phyloP scores from a whole-genome alignment of 1,140 invertebrate species.

The Drosophila oshimai region DNA sequence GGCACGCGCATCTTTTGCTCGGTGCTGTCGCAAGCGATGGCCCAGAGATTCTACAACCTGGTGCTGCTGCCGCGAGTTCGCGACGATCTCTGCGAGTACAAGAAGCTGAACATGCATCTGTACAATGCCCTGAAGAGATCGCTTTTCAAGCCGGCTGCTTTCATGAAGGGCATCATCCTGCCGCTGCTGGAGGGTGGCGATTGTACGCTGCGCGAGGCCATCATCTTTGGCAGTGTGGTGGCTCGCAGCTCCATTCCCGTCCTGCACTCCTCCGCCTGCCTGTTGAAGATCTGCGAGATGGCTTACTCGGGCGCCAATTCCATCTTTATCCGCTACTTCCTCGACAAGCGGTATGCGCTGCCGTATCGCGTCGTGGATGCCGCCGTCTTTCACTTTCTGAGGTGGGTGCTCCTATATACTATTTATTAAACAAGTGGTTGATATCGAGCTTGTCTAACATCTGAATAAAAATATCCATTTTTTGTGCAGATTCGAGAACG shows the following conservation, averaged over 20 bases:
- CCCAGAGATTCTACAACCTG: constrained; percentile 97
- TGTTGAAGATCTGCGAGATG: constrained; percentile 98
- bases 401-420: no score
- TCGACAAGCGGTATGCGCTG: constrained; percentile 99
- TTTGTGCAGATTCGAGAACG: constrained; percentile 89
- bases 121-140: constrained; percentile 97
- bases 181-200: constrained; percentile 95
- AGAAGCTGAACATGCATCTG: constrained; percentile 97
- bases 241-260: constrained; percentile 96
- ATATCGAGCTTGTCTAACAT: no score
- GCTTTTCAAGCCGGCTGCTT: constrained; percentile 98
- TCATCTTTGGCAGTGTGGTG: constrained; percentile 96
- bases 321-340: constrained; percentile 96
- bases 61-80: constrained; percentile 95
- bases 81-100: constrained; percentile 98
- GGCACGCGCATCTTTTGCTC: constrained; percentile 92
- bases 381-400: constrained; percentile 96
- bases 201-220: constrained; percentile 97
- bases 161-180: constrained; percentile 98
- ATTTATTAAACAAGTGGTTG: no score
- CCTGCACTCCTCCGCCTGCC: constrained; percentile 97
- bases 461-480: no score
- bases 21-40: constrained; percentile 97
- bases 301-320: constrained; percentile 98
- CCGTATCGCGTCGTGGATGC: constrained; percentile 98